These are phyloP conservation scores for Podocnemis expansa DNA, from an alignment of 2,113 vertebrate species.

Conservation along the genomic window DNA sequence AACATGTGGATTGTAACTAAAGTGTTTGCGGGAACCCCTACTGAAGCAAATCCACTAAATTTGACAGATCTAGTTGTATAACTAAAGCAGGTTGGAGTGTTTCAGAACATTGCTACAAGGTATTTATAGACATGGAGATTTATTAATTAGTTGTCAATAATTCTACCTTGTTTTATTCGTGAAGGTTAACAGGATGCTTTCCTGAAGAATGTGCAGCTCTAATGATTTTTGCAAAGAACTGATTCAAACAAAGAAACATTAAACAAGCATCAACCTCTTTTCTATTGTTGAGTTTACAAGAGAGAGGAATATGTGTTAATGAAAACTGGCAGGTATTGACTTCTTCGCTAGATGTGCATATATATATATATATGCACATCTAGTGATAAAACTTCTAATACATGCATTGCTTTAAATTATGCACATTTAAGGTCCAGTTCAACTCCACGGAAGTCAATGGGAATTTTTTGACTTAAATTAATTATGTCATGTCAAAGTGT, in stretches of 20 bases:
- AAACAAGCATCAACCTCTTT: not conserved
- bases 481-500: not conserved
- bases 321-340: not conserved
- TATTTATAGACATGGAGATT: not conserved
- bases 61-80: not conserved
- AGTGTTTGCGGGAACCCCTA: not conserved
- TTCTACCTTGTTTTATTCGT: not conserved
- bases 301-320: not conserved
- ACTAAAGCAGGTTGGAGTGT: not conserved
- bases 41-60: not conserved
- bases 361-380: no score
- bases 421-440: not conserved
- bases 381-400: no score
- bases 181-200: not conserved
- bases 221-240: not conserved
- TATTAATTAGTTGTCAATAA: not conserved
- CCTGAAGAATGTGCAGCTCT: not conserved
- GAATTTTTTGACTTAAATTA: not conserved
- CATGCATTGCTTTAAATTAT: not conserved
- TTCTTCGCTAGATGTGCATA: not conserved
- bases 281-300: not conserved
- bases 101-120: not conserved
- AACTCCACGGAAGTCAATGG: not conserved
- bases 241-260: not conserved
- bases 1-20: not conserved